A percentile compares a stretch with the other conserved stretches of the same genome.
Evolutionary conservation across 2,113 vertebrate genomes (phyloP).

Genomic region (Anarhynchus alexandrinus): DNA sequence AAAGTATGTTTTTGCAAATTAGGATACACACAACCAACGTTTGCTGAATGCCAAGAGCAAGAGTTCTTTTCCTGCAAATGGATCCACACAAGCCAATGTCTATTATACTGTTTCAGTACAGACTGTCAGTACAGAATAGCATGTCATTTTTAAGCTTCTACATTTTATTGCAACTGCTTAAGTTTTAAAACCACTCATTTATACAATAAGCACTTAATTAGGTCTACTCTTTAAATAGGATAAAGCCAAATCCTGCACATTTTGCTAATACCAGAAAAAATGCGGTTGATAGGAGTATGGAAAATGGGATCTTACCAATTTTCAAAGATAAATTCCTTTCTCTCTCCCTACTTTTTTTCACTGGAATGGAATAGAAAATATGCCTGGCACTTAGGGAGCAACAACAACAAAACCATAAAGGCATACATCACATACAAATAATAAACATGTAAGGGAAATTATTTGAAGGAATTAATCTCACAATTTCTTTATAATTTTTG

Average conservation of each 20-base stretch:
- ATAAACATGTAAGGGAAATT: background rate
- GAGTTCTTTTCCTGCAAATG: background rate
- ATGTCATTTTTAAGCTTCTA: background rate
- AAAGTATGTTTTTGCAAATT: background rate
- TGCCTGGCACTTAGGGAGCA: background rate
- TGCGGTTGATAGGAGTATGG: background rate
- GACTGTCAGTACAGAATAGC: background rate
- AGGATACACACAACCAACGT: background rate
- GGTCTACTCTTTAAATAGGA: background rate
- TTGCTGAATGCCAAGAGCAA: background rate
- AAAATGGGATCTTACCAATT: background rate
- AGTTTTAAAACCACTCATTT: background rate
- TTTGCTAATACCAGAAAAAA: background rate
- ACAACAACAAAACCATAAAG: background rate
- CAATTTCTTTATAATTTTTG: background rate
- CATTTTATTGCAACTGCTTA: background rate
- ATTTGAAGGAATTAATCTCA: background rate
- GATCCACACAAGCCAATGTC: background rate
- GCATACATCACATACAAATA: background rate
- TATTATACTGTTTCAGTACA: background rate
- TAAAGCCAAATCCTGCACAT: background rate
- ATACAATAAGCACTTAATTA: constrained; percentile 12
- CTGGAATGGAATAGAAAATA: background rate
- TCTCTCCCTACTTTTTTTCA: background rate
- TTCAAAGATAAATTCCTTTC: background rate